Evolutionary conservation across 2,888 invertebrate species (phyloP), one percentile per base, ranked within the genome.

Genomic region (Leptopilina syphax): DNA sequence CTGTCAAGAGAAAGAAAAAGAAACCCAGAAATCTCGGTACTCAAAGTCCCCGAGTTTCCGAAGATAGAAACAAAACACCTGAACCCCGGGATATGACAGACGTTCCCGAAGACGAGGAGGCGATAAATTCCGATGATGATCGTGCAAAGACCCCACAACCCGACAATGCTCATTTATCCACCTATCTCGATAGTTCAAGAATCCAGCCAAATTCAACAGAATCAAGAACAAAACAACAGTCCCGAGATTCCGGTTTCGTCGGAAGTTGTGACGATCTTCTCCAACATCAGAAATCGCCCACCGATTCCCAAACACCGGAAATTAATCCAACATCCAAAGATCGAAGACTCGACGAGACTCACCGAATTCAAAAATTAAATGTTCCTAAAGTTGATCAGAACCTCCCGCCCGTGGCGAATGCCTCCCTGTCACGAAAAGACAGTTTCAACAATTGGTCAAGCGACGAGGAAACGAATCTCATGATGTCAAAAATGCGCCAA

Each of bases 401-500:
- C 5, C 65, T 83, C 5, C 83, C 78, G 24, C 77, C 65, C 9
- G 8, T 82, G 34, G 80, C 79, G 76, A 93, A 92, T 85, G 90
- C 91, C 8, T 94, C 95, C 13, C 92, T 97, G 47, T 95, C 95
- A 60, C 94, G 97, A 83, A 97, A 97, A 92, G 97, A 97, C 91
- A 97, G 97, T 90, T 97, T 97, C 92, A 97, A 97, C 90, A 97
- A 97, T 89, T 98, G 97, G 97, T 97, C 97, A 84, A 97, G 97
- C 3, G 97, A 98, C 89, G 98, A 98, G 90, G 98, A 98, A 92
- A 98, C 97, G 3, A 98, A 98, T 91, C 92, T 97, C 67, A 98
- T 98, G 97, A 98, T 98, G 97, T 96, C 96, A 60, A 97, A 97
- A 93, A 97, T 98, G 97, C 94, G 97, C 1, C 97, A 97, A 87